Conservation (phyloP, 2,113 vertebrate species). For the Cepphus grylle region DNA sequence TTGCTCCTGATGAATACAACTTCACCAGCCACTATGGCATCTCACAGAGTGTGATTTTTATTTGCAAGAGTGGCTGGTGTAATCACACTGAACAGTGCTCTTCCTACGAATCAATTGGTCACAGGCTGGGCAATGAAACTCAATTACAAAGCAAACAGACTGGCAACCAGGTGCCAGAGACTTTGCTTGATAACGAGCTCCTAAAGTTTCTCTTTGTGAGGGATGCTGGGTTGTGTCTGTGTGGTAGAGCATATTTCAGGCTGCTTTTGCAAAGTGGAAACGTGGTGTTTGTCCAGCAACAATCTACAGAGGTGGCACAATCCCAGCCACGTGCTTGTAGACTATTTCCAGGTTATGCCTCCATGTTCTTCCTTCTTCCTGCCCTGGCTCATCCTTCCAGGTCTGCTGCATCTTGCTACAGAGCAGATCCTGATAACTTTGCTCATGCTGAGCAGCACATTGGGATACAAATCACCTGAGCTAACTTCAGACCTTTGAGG, state of each 20-base stretch:
- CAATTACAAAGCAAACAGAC: background rate
- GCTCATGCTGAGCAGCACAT: background rate
- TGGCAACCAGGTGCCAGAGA: background rate
- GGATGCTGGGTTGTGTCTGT: background rate
- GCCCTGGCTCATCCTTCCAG: background rate
- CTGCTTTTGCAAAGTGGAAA: background rate
- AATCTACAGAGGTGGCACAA: background rate
- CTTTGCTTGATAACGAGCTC: background rate
- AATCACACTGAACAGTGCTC: background rate
- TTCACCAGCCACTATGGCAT: background rate
- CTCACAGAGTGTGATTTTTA: background rate
- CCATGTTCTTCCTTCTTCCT: background rate
- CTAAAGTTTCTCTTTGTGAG: background rate
- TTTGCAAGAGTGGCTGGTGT: background rate
- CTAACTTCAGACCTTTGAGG: background rate
- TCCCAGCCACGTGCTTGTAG: background rate
- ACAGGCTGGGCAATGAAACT: background rate
- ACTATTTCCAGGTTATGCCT: background rate
- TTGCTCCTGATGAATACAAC: background rate
- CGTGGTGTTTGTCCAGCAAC: background rate
- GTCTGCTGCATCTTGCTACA: background rate
- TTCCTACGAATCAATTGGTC: accelerated
- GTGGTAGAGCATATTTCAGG: background rate
- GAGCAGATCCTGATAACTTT: background rate
- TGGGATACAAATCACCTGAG: background rate